phyloP scores from a whole-genome alignment of 2,797 vertebrate genomes.

The Sebastes diploproa region DNA sequence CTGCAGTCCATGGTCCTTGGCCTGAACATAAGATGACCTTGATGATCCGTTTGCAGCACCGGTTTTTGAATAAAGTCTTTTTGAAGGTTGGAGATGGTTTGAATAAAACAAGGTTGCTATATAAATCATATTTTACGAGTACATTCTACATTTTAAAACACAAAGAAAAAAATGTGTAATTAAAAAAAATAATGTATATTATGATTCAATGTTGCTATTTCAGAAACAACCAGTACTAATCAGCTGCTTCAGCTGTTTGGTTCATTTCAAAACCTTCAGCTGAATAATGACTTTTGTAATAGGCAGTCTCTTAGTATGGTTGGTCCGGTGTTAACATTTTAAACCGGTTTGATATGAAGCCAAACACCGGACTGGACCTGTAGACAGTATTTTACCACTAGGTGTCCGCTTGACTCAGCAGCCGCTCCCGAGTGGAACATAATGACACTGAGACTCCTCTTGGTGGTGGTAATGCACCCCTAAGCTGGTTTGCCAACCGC shows the following conservation, averaged over 20 bases:
- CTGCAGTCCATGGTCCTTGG: background rate
- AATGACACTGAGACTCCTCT: background rate
- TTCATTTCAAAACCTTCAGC: background rate
- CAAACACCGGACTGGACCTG: accelerated
- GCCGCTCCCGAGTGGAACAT: background rate
- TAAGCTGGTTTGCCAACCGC: background rate
- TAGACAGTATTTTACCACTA: background rate
- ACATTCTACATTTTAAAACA: background rate
- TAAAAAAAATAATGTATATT: background rate
- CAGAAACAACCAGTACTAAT: background rate
- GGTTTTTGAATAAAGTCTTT: background rate
- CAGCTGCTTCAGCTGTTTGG: background rate
- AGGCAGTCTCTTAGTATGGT: background rate
- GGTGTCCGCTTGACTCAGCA: background rate
- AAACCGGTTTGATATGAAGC: background rate
- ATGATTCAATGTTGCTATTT: background rate
- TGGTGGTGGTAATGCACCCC: background rate
- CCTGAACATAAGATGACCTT: background rate
- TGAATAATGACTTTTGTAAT: background rate
- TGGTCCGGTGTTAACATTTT: background rate
- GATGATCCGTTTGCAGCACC: background rate
- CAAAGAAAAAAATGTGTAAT: background rate
- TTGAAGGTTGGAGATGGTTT: background rate
- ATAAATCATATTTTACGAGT: background rate
- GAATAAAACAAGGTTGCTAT: background rate